phyloP scores from a whole-genome alignment of 1,140 invertebrate species.

The Helicoverpa armigera region DNA sequence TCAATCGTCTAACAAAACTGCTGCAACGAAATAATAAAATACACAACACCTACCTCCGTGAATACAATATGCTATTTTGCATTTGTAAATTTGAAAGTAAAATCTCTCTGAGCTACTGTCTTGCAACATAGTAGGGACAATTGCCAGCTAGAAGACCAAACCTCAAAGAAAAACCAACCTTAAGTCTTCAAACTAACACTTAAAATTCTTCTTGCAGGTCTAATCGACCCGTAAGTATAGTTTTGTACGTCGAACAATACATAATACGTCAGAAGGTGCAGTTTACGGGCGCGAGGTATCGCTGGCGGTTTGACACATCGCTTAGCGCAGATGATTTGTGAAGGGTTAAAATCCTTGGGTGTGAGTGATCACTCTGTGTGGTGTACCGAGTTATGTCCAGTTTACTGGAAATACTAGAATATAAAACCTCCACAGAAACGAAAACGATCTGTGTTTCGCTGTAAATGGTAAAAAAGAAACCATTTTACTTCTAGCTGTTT shows the following conservation, averaged over 20 bases:
- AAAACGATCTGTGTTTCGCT: no score
- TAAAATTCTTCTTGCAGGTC: constrained; percentile 12
- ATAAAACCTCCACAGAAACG: neutral
- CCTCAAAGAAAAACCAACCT: constrained; percentile 2
- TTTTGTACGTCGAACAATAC: constrained; percentile 61
- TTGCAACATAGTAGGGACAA: constrained; percentile 65
- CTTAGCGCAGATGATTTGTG: constrained; percentile 70
- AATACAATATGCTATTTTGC: constrained; percentile 75
- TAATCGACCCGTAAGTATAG: constrained; percentile 35
- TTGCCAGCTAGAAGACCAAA: neutral
- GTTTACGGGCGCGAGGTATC: constrained; percentile 68
- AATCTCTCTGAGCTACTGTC: constrained; percentile 69
- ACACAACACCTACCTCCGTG: constrained; percentile 59
- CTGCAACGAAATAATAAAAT: constrained; percentile 68
- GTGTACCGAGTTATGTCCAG: neutral
- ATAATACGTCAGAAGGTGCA: constrained; percentile 64
- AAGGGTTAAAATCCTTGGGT: constrained; percentile 50
- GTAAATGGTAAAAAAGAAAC: no score
- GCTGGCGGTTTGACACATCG: constrained; percentile 66
- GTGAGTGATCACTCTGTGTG: constrained; percentile 33
- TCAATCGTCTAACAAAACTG: constrained; percentile 57
- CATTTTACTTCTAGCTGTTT: no score
- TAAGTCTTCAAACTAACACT: constrained; percentile 13
- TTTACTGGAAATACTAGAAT: constrained; percentile 10
- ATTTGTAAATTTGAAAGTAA: constrained; percentile 77